Conservation (phyloP, 2,888 invertebrate genomes). For the Drosophila hawaiiensis region DNA sequence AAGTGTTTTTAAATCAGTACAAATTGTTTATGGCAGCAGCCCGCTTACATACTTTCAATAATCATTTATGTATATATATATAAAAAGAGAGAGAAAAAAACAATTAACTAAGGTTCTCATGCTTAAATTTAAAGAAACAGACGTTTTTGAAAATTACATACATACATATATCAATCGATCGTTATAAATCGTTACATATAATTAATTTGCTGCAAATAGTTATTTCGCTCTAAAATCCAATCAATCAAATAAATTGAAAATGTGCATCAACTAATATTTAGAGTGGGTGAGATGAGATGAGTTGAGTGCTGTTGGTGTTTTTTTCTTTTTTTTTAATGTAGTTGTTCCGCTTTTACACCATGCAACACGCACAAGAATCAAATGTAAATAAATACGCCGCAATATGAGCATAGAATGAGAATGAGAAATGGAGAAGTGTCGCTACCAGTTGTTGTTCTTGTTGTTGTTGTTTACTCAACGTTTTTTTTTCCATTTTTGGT, state of each 20-base stretch:
- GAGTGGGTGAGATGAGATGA: slow-evolving; percentile 9
- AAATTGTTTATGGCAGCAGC: slow-evolving; percentile 47
- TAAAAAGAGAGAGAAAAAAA: slow-evolving; percentile 51
- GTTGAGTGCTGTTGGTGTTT: slow-evolving; percentile 26
- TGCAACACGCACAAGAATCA: slow-evolving; percentile 23
- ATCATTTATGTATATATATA: slow-evolving; percentile 44
- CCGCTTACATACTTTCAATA: slow-evolving; percentile 57
- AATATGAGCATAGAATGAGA: slow-evolving; percentile 78
- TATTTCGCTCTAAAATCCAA: slow-evolving; percentile 53
- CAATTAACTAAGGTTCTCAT: slow-evolving; percentile 76
- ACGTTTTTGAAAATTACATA: slow-evolving; percentile 65
- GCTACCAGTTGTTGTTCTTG: slow-evolving; percentile 32
- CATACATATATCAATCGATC: slow-evolving; percentile 63
- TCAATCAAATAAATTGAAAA: slow-evolving; percentile 58
- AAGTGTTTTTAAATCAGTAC: slow-evolving; percentile 56
- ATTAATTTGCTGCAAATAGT: slow-evolving; percentile 58
- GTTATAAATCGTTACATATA: slow-evolving; percentile 61
- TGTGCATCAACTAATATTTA: slow-evolving; percentile 46
- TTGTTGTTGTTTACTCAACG: neutral
- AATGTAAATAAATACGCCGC: slow-evolving; percentile 78
- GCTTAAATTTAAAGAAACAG: slow-evolving; percentile 76
- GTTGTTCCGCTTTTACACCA: slow-evolving; percentile 47
- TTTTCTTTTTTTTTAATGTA: neutral
- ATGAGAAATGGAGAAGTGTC: slow-evolving; percentile 45
- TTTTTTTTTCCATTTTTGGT: slow-evolving; percentile 20